Percentiles rank a stretch among this genome's conserved stretches.
Conservation (phyloP, 1,140 invertebrate species). For the Acromyrmex echinatior region DNA sequence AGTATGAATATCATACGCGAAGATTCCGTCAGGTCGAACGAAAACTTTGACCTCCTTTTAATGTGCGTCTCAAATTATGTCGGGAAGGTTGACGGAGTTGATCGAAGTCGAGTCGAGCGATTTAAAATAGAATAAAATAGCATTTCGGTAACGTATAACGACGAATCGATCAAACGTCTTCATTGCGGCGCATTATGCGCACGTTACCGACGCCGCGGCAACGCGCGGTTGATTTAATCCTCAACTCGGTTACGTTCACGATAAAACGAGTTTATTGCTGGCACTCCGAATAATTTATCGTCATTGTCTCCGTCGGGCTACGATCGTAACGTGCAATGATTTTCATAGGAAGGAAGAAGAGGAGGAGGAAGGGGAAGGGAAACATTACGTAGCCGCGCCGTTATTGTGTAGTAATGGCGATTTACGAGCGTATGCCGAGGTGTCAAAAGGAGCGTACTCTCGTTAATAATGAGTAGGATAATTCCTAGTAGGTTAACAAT, state of each 20-base stretch:
- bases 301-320: conserved; percentile 71
- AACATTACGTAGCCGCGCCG: conserved; percentile 51
- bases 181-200: conserved; percentile 8
- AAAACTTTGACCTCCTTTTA: conserved; percentile 56
- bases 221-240: conserved; percentile 62
- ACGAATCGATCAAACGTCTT: conserved; percentile 41
- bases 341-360: conserved; percentile 1
- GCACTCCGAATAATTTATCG: conserved; percentile 73
- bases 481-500: conserved; percentile 53
- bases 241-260: conserved; percentile 63
- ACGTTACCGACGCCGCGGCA: background rate
- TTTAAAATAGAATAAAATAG: conserved; percentile 37
- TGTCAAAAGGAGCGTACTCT: conserved; percentile 62
- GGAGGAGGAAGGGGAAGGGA: background rate
- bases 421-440: conserved; percentile 70
- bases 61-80: conserved; percentile 26
- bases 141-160: background rate
- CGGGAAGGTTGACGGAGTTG: conserved; percentile 13
- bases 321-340: conserved; percentile 68
- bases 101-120: background rate
- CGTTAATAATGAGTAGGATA: conserved; percentile 58
- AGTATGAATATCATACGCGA: background rate
- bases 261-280: conserved; percentile 69
- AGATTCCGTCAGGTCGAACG: conserved; percentile 36
- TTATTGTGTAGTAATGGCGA: conserved; percentile 71